Percentiles rank a stretch among this genome's conserved stretches.
Conservation (phyloP, 1,140 invertebrate species). For the Aphelinus certus region DNA sequence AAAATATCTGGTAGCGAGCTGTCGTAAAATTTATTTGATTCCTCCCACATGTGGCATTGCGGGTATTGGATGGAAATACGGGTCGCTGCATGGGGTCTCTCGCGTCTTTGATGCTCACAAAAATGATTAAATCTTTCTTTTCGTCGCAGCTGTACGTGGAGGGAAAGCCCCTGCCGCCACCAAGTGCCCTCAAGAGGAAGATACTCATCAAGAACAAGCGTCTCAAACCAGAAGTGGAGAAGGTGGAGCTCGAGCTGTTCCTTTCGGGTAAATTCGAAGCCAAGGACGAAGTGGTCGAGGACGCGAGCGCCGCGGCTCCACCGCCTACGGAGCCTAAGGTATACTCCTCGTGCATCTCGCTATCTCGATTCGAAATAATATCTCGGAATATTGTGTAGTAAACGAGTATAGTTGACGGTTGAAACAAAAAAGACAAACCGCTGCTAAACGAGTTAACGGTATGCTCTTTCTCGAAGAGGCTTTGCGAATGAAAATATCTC, state of each 20-base stretch:
- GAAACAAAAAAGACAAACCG: too few species aligned
- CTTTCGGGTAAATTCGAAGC: constrained; percentile 90
- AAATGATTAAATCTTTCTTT: constrained; percentile 7
- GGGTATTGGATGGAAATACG: neutral
- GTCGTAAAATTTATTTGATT: constrained; percentile 1
- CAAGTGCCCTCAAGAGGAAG: constrained; percentile 88
- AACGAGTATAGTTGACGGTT: too few species aligned
- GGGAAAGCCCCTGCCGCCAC: constrained; percentile 85
- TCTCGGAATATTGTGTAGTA: too few species aligned
- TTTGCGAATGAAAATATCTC: too few species aligned
- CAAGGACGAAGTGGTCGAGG: constrained; percentile 85
- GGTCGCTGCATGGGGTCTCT: neutral
- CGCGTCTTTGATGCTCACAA: neutral
- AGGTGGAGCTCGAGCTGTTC: constrained; percentile 89
- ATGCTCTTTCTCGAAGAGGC: too few species aligned
- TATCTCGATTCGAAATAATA: too few species aligned
- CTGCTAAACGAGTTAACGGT: too few species aligned
- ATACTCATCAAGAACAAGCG: constrained; percentile 99
- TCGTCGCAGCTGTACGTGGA: constrained; percentile 32
- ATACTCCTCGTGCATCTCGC: neutral
- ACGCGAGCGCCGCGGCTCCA: constrained; percentile 80
- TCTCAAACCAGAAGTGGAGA: constrained; percentile 96
- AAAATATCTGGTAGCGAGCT: constrained; percentile 46
- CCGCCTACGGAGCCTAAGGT: constrained; percentile 49
- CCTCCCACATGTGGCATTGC: constrained; percentile 7